Evolutionary conservation across 1,140 invertebrate genomes (phyloP).

Genomic region (Calosoma granatense): DNA sequence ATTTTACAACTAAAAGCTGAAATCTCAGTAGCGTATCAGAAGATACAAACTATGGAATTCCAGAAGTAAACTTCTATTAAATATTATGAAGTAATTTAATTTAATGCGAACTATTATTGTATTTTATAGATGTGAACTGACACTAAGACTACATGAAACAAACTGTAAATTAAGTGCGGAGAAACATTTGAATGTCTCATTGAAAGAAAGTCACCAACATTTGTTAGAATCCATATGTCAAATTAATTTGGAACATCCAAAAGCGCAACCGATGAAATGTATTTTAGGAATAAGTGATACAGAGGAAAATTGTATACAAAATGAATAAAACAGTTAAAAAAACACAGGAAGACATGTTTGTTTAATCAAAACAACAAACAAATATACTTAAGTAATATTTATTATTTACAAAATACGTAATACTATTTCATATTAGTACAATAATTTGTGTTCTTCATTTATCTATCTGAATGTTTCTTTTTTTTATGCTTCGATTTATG

Average conservation of each 20-base stretch:
- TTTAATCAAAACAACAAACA: too few species aligned
- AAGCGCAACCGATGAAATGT: too few species aligned
- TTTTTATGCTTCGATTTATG: conserved; percentile 24
- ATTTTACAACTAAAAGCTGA: not conserved
- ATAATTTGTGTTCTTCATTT: not conserved
- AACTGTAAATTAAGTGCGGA: not conserved
- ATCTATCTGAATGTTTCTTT: conserved; percentile 8
- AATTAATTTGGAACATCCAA: too few species aligned
- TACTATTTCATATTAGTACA: too few species aligned
- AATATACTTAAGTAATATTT: too few species aligned
- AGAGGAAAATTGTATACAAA: too few species aligned
- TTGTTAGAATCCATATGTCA: not conserved
- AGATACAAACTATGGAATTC: not conserved
- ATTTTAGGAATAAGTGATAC: too few species aligned
- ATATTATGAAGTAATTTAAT: not conserved
- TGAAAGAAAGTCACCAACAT: not conserved
- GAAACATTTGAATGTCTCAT: not conserved
- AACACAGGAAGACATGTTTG: too few species aligned
- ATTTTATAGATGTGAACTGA: not conserved
- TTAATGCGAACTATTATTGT: not conserved
- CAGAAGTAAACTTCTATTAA: not conserved
- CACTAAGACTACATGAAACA: not conserved
- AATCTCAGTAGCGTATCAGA: not conserved
- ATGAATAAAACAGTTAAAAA: too few species aligned
- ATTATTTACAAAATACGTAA: too few species aligned